These are phyloP conservation scores for Bombyx mori DNA, from an alignment of 1,140 invertebrate species.

Conservation along the genomic window DNA sequence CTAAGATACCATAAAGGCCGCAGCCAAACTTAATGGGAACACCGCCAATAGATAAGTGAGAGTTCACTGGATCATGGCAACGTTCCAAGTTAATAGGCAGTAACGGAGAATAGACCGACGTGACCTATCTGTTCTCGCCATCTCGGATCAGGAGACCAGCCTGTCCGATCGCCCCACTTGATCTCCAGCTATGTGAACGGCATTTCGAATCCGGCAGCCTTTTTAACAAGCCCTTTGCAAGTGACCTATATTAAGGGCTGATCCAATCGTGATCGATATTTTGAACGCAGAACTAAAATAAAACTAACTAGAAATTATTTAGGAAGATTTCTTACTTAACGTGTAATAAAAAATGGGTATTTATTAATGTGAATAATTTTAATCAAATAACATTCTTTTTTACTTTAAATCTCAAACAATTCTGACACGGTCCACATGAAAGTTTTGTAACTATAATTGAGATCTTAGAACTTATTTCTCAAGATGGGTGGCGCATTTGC, in stretches of 20 bases:
- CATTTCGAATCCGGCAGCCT: neutral
- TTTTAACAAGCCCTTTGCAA: neutral
- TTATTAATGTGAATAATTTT: neutral
- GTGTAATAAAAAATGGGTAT: neutral
- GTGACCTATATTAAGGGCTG: no score
- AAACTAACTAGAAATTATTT: no score
- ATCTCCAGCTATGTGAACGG: neutral
- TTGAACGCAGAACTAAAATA: no score
- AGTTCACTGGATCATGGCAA: neutral
- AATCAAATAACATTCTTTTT: neutral
- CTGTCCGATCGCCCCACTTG: neutral
- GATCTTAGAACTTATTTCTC: no score
- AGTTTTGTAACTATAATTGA: no score
- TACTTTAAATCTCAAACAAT: neutral
- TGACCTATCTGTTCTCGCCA: no score
- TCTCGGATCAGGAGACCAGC: constrained; percentile 1
- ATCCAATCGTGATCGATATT: no score
- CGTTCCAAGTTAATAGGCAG: neutral
- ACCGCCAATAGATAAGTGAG: neutral
- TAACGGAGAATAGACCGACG: neutral
- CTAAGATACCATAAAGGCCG: no score
- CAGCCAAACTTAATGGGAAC: constrained; percentile 1
- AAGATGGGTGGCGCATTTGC: no score
- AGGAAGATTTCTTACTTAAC: no score
- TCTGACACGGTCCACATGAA: no score